These are phyloP conservation scores for Parapristionchus giblindavisi DNA, from an alignment of 2,888 invertebrate species.

Conservation along the genomic window DNA sequence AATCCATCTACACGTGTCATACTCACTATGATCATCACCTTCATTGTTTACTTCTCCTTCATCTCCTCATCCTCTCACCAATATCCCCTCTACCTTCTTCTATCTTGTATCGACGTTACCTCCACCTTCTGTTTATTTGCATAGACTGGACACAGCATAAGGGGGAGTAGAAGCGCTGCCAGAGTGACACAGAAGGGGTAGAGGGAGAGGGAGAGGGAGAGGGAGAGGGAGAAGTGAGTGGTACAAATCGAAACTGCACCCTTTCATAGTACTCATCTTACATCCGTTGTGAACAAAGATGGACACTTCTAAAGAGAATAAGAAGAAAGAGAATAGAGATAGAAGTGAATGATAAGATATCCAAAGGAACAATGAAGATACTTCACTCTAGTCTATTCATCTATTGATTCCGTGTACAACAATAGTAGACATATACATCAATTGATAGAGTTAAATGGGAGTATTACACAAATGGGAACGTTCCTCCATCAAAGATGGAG, in stretches of 20 bases:
- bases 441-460: too few relatives aligned
- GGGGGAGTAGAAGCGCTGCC: neutral
- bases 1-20: constrained; percentile 5
- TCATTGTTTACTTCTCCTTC: neutral
- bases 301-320: too few relatives aligned
- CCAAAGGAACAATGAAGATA: too few relatives aligned
- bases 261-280: too few relatives aligned
- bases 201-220: neutral
- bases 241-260: constrained; percentile 8
- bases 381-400: too few relatives aligned
- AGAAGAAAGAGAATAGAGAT: too few relatives aligned
- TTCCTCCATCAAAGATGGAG: too few relatives aligned
- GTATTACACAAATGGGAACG: too few relatives aligned
- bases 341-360: too few relatives aligned
- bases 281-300: too few relatives aligned
- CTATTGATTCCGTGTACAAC: too few relatives aligned
- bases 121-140: constrained; percentile 35
- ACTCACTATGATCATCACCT: constrained; percentile 1
- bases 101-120: neutral
- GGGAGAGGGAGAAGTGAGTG: neutral
- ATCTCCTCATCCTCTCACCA: constrained; percentile 1
- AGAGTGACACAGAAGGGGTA: neutral
- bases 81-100: neutral
- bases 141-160: constrained; percentile 8
- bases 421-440: too few relatives aligned